These are phyloP conservation scores for Lepus europaeus DNA, from an alignment of 2,113 vertebrate genomes.

Conservation along the genomic window DNA sequence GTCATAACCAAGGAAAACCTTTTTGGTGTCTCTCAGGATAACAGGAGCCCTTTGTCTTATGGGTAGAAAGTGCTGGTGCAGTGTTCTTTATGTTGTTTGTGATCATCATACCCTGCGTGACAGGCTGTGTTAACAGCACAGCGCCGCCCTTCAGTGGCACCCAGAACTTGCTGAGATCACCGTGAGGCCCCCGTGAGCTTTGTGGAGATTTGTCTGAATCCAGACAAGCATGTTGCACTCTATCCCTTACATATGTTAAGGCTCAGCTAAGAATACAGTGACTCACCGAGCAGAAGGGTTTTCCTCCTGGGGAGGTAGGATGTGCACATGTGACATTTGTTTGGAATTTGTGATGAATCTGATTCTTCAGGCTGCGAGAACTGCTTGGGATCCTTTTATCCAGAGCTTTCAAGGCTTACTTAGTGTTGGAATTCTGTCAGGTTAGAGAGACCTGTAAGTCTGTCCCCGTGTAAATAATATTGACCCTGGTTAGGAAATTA, in stretches of 20 bases:
- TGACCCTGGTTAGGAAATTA: conserved; percentile 55
- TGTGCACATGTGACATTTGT: conserved; percentile 10
- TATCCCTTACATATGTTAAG: conserved; percentile 56
- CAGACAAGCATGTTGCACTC: not conserved
- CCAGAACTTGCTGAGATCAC: not conserved
- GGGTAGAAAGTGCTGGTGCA: conserved; percentile 3
- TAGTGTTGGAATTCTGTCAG: conserved; percentile 63
- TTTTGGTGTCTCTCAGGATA: conserved; percentile 22
- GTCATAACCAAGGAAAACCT: conserved; percentile 15
- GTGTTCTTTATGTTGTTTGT: conserved; percentile 31
- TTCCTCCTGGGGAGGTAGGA: conserved; percentile 43
- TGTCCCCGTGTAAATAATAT: conserved; percentile 32
- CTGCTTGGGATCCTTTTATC: conserved; percentile 45
- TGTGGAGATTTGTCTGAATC: conserved; percentile 61
- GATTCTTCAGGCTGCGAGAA: conserved; percentile 19
- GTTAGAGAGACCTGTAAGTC: conserved; percentile 49
- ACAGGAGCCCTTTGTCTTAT: not conserved
- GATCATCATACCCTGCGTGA: conserved; percentile 21
- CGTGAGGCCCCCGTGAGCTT: conserved; percentile 24
- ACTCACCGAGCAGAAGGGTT: conserved; percentile 23
- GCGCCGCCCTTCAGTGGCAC: not conserved
- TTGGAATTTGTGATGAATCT: conserved; percentile 66
- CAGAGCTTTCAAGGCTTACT: conserved; percentile 11
- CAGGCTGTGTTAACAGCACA: not conserved
- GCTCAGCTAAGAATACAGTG: conserved; percentile 43